phyloP scores from a whole-genome alignment of 2,888 invertebrate species.

The Drosophila bunnanda region DNA sequence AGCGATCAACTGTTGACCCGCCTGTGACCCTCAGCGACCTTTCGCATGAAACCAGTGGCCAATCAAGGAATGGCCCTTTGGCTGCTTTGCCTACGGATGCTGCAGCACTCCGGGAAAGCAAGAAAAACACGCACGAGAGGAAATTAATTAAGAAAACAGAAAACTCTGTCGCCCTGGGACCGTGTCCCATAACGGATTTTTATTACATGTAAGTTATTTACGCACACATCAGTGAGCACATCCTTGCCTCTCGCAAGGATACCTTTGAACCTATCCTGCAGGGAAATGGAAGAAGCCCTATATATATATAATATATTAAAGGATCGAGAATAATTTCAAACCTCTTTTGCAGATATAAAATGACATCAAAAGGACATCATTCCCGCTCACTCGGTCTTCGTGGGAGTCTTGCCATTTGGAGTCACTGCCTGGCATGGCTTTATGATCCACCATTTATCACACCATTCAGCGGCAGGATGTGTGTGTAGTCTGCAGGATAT shows the following conservation, averaged over 20 bases:
- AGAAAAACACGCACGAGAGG: slow-evolving; percentile 40
- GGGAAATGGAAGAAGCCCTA: neutral
- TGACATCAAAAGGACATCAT: slow-evolving; percentile 11
- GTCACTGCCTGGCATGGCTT: neutral
- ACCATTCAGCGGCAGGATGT: slow-evolving; percentile 46
- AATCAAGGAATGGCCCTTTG: slow-evolving; percentile 50
- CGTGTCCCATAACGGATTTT: slow-evolving; percentile 61
- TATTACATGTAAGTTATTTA: slow-evolving; percentile 66
- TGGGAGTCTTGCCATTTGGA: slow-evolving; percentile 7
- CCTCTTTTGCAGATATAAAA: neutral
- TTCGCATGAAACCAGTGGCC: slow-evolving; percentile 21
- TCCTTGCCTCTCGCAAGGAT: neutral
- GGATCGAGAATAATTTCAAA: neutral
- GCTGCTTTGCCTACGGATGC: slow-evolving; percentile 7
- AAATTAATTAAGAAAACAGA: slow-evolving; percentile 73
- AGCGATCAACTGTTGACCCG: slow-evolving; percentile 33
- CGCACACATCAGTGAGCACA: slow-evolving; percentile 49
- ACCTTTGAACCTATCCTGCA: neutral
- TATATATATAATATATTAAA: too few relatives aligned
- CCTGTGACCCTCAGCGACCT: slow-evolving; percentile 45
- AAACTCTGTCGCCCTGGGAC: neutral
- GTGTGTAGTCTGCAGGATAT: slow-evolving; percentile 53
- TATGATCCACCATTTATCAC: slow-evolving; percentile 66
- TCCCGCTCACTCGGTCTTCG: slow-evolving; percentile 10
- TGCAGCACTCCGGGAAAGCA: slow-evolving; percentile 17